Percentiles rank a stretch among this genome's conserved stretches.
phyloP scores from a whole-genome alignment of 2,113 vertebrate species.

The Hippocampus comes region DNA sequence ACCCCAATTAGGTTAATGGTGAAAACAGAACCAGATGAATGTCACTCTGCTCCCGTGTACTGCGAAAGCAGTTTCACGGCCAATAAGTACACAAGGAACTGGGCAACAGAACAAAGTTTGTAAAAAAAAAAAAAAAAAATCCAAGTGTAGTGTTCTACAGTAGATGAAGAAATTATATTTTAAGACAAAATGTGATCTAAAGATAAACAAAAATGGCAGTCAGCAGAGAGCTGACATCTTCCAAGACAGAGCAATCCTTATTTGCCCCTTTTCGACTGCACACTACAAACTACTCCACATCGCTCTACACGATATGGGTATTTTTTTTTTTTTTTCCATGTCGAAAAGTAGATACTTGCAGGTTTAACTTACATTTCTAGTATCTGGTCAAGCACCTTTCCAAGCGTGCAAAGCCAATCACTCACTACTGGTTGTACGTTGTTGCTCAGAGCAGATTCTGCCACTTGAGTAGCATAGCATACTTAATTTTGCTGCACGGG shows the following conservation, averaged over 20 bases:
- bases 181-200: background rate
- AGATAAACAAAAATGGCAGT: background rate
- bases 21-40: constrained; percentile 7
- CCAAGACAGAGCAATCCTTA: no score
- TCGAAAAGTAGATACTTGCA: background rate
- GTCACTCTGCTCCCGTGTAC: constrained; percentile 24
- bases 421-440: background rate
- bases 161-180: background rate
- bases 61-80: constrained; percentile 23
- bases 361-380: background rate
- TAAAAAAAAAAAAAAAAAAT: background rate
- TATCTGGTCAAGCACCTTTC: background rate
- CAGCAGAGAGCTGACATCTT: no score
- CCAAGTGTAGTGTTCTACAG: background rate
- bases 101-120: background rate
- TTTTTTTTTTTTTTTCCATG: background rate
- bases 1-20: constrained; percentile 25
- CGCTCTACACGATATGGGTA: background rate
- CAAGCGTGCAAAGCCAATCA: background rate
- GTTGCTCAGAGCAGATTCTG: background rate
- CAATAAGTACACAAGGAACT: constrained; percentile 15
- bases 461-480: background rate
- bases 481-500: background rate
- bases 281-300: background rate
- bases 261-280: background rate